A percentile compares a stretch with the other conserved stretches of the same genome.
Conservation (phyloP, 1,140 invertebrate species). For the Thaumatotibia leucotreta region DNA sequence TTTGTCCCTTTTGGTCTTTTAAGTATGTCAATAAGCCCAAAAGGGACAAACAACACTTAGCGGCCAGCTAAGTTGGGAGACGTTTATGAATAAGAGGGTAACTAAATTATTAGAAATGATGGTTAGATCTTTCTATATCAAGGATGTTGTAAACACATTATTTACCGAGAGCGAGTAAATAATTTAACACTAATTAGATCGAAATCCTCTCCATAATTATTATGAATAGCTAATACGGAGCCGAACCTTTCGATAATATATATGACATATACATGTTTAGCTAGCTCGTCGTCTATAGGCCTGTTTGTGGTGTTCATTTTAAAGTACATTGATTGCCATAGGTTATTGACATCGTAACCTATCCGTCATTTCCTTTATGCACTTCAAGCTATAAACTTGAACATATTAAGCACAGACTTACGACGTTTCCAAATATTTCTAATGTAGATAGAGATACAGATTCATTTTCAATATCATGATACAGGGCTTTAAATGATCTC, state of each 20-base stretch:
- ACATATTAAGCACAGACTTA: background rate
- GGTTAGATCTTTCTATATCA: no score
- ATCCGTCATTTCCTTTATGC: background rate
- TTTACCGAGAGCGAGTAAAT: no score
- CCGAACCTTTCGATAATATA: background rate
- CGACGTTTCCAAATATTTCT: background rate
- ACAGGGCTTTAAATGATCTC: background rate
- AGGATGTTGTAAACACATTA: no score
- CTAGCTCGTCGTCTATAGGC: background rate
- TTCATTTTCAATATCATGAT: background rate
- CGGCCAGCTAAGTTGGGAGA: no score
- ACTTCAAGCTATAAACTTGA: background rate
- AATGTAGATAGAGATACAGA: background rate
- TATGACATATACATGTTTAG: background rate
- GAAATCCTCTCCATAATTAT: no score
- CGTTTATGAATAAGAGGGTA: no score
- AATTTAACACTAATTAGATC: no score
- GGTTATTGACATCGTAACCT: background rate
- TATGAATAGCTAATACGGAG: no score
- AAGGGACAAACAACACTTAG: no score
- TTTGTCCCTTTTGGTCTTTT: no score
- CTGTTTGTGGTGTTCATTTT: background rate
- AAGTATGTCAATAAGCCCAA: no score
- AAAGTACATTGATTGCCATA: background rate
- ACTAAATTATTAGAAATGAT: no score